Evolutionary conservation across 1,140 invertebrate genomes (phyloP), one percentile per base, ranked within the genome.

Genomic region (Pogonomyrmex californicus): DNA sequence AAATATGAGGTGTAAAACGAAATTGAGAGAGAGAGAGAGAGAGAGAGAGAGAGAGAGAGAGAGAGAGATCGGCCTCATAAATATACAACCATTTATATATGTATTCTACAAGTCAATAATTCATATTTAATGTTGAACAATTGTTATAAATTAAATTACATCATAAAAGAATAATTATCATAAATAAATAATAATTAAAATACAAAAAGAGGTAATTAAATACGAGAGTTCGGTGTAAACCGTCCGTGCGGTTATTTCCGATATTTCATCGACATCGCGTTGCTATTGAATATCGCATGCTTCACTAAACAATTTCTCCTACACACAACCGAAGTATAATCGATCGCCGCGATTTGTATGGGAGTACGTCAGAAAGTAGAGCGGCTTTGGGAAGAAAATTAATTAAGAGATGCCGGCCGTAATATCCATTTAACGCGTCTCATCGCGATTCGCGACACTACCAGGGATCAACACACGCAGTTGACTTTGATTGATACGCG

Each of bases 401-500:
- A 60, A 83, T 83, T 83, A 83, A 83, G 54, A 58, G 54, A 47
- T 56, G 1, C 49, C 23, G 30, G 14, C 30, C 30, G n/a, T 83
- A 68, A 62, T 83, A 73, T 83, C 33, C 79, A 75, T 75, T 81
- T 60, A 38, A 41, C 54, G 17, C 17, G 38, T 83, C 58, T 73
- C 66, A 47, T 82, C 51, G 30, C 17, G 78, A 33, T 58, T 82
- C 54, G n/a, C n/a, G 79, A 73, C 41, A 83, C 7, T 75, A 83
- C 7, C 62, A 9, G 65, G 49, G 38, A 56, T 47, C 44, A 73
- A 75, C 17, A 36, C 65, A 60, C 41, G 41, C 41, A 1, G 23
- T 56, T 73, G 79, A 83, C 68, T 83, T 73, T 75, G 79, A 83
- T 83, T 83, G 79, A 83, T 83, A 75, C 54, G 41, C 79, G 51